These are phyloP conservation scores for Drosophila kokeensis DNA, from an alignment of 2,888 invertebrate species.

Conservation along the genomic window DNA sequence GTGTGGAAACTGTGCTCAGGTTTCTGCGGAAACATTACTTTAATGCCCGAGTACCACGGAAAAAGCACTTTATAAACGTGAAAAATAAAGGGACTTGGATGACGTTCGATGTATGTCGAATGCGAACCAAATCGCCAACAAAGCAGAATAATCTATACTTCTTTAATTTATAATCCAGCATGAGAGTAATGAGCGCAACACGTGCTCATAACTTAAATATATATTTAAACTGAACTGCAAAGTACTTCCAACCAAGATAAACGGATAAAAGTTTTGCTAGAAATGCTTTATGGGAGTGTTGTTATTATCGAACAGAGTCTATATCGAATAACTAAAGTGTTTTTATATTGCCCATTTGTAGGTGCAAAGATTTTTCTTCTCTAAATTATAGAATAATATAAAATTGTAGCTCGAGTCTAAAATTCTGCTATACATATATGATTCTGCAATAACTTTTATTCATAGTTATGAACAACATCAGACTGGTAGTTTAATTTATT, in stretches of 20 bases:
- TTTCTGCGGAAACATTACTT: too few relatives aligned
- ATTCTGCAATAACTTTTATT: not conserved
- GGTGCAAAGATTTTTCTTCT: not conserved
- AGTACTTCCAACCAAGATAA: not conserved
- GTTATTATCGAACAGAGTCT: not conserved
- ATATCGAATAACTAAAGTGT: not conserved
- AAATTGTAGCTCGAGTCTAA: not conserved
- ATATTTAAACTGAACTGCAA: not conserved
- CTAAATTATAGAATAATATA: not conserved
- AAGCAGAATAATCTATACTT: not conserved
- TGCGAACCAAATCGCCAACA: not conserved
- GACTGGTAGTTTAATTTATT: not conserved
- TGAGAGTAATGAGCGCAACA: not conserved
- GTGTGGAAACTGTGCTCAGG: too few relatives aligned
- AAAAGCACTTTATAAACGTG: too few relatives aligned
- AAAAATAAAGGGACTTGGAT: too few relatives aligned
- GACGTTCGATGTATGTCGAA: too few relatives aligned
- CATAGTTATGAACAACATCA: not conserved
- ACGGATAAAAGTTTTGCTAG: not conserved
- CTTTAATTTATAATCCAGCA: not conserved
- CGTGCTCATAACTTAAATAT: not conserved
- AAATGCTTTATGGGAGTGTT: not conserved
- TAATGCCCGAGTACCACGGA: too few relatives aligned
- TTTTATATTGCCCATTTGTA: not conserved
- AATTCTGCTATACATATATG: not conserved